Conservation (phyloP, 2,113 vertebrate species). For the Pampusana beccarii region DNA sequence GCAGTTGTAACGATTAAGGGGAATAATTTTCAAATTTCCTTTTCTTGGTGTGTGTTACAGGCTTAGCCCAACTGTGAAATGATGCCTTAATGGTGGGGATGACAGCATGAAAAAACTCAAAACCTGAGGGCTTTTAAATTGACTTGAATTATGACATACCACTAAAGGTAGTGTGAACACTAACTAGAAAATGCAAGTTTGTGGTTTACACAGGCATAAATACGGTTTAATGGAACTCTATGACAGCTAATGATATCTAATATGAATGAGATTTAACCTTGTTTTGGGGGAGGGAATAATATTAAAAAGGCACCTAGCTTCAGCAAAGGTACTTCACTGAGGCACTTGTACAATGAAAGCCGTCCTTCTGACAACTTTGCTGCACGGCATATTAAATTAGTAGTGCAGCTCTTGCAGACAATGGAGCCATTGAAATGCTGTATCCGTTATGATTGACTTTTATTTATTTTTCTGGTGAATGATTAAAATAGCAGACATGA, state of each 20-base stretch:
- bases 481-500: not conserved
- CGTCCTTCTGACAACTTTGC: constrained; percentile 3
- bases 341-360: constrained; percentile 7
- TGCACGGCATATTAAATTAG: not conserved
- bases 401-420: constrained; percentile 9
- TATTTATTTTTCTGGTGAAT: not conserved
- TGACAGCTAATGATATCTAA: not conserved
- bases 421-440: not conserved
- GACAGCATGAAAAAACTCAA: constrained; percentile 44
- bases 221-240: not conserved
- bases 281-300: not conserved
- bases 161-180: constrained; percentile 43
- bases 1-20: not conserved
- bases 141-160: constrained; percentile 46
- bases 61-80: constrained; percentile 46
- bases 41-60: constrained; percentile 49
- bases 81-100: constrained; percentile 43
- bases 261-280: not conserved
- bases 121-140: constrained; percentile 56
- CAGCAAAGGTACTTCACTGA: not conserved
- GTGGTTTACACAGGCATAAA: constrained; percentile 9
- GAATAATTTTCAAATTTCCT: constrained; percentile 33
- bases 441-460: not conserved
- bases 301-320: not conserved
- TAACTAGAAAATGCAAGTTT: constrained; percentile 32